Base-by-base conservation (phyloP, 92 coral and sea anemone species). In the Isaurus tuberculatus region DNA sequence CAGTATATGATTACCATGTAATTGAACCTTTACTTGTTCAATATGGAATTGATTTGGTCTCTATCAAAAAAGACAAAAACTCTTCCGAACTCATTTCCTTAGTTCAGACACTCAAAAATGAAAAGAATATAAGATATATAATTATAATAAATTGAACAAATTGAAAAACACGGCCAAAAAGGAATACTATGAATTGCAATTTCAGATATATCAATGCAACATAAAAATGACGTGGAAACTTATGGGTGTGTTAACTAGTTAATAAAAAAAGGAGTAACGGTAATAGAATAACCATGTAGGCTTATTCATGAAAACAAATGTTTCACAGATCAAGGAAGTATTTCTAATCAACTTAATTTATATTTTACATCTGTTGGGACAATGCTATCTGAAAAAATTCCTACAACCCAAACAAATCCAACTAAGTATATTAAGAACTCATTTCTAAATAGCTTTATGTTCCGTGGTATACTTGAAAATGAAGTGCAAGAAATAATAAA, bases 401-500 rank as follows among this genome's bases (percentile, higher is more conserved):
- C 65, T n/a, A 13, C 19, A 58, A 58, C 27, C 20, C 2, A 58
- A 58, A 19, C 65, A 20, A 58, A 58, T 19, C 65, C 65, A 58
- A 23, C 55, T 20, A 23, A 58, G 28, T 58, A 51, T 48, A 48
- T 13, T 48, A 4, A 49, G 57, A 49, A 49, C 10, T 49, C 57
- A 49, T 49, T 17, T 15, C 20, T 9, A 49, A 49, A 58, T 22
- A 58, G 30, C 11, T 58, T 58, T 20, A 20, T 22, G 30, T 58
- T 58, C 29, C 65, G 65, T 28, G 27, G 65, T 58, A 20, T 58
- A 20, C 65, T 58, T 58, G 65, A 58, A 58, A 20, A 58, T 58
- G 65, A 58, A 58, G 65, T 58, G 65, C 65, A 58, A 58, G 65
- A 58, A 58, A 58, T 58, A 58, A 58, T 58, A 58, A 58, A 58